Base-by-base conservation (phyloP, 2,888 invertebrate species). In the Heliconius ismenius region DNA sequence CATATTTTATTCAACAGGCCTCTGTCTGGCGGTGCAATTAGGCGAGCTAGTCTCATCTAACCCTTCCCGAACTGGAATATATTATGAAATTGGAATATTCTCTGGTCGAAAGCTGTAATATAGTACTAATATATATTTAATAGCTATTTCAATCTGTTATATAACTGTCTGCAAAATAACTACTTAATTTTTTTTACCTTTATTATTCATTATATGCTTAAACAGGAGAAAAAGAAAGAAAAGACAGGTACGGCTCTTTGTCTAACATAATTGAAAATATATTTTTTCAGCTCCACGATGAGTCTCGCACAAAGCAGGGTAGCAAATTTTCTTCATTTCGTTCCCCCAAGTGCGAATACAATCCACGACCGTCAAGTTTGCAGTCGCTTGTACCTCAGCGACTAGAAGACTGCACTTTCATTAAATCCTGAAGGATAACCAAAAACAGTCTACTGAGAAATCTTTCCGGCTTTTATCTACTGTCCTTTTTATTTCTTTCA, bases 1-100 rank as follows among this genome's bases (percentile, higher is more conserved):
- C 75, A 76, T 76, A 76, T 70, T 70, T 70, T 76, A 76, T 76
- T 75, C 75, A 75, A 32, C 63, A 70, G 28, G 62, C 69, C 32
- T 32, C 69, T 54, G 70, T 63, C 69, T 63, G 63, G 49, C 63
- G 62, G 69, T 67, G 68, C 75, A 70, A 63, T 70, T 75, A 75
- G 62, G 70, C 67, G 67, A 60, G 60, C 75, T 70, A 70, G 75
- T 43, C 62, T 26, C 26, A 63, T 67, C 58, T 68, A 74, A 74
- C 65, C 58, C 58, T 60, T 64, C 63, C 74, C 39, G 67, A 39
- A 74, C 26, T 74, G 24, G 65, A 58, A 75, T 63, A 43, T 75
- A 32, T 63, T 75, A 67, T 63, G 75, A 49, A 63, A 62, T 75
- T 63, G 28, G 15, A 24, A 75, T 39, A 62, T 63, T 24, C 24